phyloP scores from a whole-genome alignment of 2,113 vertebrate species.

The Poecilia latipinna region DNA sequence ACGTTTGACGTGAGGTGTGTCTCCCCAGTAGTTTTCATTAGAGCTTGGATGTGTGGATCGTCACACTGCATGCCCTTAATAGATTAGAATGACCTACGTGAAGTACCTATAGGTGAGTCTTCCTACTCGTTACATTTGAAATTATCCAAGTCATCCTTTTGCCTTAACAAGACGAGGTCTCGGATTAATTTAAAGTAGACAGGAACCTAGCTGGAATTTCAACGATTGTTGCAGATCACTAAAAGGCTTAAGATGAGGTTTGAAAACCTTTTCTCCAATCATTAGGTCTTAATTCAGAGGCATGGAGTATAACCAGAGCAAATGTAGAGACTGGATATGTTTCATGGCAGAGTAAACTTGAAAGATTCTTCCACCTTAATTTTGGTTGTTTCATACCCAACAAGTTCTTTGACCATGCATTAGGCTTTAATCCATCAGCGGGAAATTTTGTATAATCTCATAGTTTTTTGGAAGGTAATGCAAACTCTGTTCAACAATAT shows the following conservation, averaged over 20 bases:
- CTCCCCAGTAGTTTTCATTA: slow-evolving; percentile 2
- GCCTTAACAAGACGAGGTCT: background rate
- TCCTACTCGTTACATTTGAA: background rate
- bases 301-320: background rate
- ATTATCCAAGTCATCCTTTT: background rate
- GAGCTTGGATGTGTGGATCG: background rate
- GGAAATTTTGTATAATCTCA: background rate
- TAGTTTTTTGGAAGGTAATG: background rate
- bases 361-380: background rate
- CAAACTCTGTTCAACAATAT: background rate
- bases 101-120: background rate
- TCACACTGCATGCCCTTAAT: background rate
- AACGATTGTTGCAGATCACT: background rate
- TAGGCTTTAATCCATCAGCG: too few relatives aligned
- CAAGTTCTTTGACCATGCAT: too few relatives aligned
- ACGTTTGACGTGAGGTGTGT: slow-evolving; percentile 11
- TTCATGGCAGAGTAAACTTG: background rate
- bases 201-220: background rate
- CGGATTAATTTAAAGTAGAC: background rate
- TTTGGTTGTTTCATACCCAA: too few relatives aligned
- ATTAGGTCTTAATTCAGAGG: background rate
- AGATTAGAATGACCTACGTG: background rate
- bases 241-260: background rate
- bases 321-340: background rate
- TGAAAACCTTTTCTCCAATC: background rate